Evolutionary conservation across 2,888 invertebrate genomes (phyloP).

Genomic region (Myopa tessellatipennis): DNA sequence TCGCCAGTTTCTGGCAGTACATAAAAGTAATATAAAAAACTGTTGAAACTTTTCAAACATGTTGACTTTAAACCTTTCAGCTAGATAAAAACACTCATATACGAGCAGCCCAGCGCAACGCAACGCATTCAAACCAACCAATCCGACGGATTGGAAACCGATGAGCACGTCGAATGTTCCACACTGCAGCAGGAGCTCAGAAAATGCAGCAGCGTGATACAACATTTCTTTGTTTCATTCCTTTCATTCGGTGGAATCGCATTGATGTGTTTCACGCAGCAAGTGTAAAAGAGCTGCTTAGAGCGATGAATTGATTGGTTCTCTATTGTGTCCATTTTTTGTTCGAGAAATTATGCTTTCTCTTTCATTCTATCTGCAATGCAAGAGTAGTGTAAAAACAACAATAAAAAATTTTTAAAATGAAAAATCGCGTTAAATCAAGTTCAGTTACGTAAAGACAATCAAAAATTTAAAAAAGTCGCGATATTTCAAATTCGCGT

Average conservation of each 20-base stretch:
- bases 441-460: too few relatives aligned
- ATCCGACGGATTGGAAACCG: background rate
- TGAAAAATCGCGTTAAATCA: too few relatives aligned
- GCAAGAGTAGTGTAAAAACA: too few relatives aligned
- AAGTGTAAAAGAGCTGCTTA: background rate
- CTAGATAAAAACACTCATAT: too few relatives aligned
- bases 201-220: conserved; percentile 46
- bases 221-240: conserved; percentile 55
- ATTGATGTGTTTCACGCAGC: background rate
- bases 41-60: too few relatives aligned
- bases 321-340: background rate
- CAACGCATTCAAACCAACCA: background rate
- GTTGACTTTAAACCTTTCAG: too few relatives aligned
- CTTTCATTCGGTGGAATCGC: conserved; percentile 37
- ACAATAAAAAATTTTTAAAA: background rate
- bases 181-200: conserved; percentile 64
- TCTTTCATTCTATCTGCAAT: background rate
- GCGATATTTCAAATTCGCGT: background rate
- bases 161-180: conserved; percentile 65
- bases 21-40: too few relatives aligned
- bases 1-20: too few relatives aligned
- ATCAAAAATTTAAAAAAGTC: background rate
- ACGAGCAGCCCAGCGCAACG: background rate
- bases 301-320: conserved; percentile 28
- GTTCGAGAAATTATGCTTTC: background rate